Percentiles rank a stretch among this genome's conserved stretches.
phyloP scores from a whole-genome alignment of 1,140 invertebrate species.

The Hestina assimilis region DNA sequence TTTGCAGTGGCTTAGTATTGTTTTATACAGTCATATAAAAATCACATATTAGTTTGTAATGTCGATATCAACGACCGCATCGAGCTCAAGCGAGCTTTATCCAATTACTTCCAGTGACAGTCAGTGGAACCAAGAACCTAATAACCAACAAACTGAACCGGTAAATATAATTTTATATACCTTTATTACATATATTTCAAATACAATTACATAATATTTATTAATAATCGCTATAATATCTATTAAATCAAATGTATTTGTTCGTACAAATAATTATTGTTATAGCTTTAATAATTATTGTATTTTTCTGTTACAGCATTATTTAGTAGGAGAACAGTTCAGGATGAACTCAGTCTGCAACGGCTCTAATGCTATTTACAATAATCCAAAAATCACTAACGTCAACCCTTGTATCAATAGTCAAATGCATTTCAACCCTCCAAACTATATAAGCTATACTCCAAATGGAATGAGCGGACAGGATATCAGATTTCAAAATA shows the following conservation, averaged over 20 bases:
- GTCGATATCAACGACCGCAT: conserved; percentile 29
- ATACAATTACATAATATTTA: no score
- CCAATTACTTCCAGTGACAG: conserved; percentile 27
- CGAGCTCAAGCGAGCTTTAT: conserved; percentile 19
- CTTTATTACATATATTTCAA: no score
- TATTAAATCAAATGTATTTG: no score
- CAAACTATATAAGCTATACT: conserved; percentile 12
- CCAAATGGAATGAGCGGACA: conserved; percentile 8
- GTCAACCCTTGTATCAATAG: conserved; percentile 7
- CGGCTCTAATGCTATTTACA: conserved; percentile 6
- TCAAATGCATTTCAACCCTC: conserved; percentile 13
- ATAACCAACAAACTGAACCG: conserved; percentile 25
- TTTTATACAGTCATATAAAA: background rate
- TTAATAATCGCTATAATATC: no score
- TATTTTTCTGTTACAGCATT: conserved; percentile 24
- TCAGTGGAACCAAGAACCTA: conserved; percentile 31
- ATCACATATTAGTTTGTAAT: conserved; percentile 15
- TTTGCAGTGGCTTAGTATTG: conserved; percentile 10
- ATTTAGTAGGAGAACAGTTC: conserved; percentile 19
- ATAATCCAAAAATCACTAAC: background rate
- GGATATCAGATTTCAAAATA: conserved; percentile 10
- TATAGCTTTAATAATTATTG: conserved; percentile 3
- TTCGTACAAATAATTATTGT: background rate
- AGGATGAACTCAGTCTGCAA: conserved; percentile 16
- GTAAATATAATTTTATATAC: no score